These are phyloP conservation scores for Clarias laeviceps DNA, from an alignment of 2,797 vertebrate genomes.

Conservation along the genomic window DNA sequence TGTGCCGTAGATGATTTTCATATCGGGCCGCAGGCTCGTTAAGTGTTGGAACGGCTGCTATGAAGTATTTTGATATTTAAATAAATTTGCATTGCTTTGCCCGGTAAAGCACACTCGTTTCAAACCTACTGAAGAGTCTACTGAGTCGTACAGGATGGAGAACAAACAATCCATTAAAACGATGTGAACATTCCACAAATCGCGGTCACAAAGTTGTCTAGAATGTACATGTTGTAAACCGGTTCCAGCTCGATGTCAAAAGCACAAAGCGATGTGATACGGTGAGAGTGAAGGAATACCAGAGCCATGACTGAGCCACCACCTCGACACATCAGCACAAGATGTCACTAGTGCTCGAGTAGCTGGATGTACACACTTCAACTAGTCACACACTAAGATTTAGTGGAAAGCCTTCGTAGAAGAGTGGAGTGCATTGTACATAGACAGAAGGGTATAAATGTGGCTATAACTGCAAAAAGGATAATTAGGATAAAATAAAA, in stretches of 20 bases:
- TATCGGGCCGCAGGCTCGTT: too few species aligned
- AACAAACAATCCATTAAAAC: neutral
- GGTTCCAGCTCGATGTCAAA: neutral
- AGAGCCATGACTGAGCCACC: neutral
- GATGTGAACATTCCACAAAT: neutral
- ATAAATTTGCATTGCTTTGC: neutral
- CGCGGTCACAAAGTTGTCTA: neutral
- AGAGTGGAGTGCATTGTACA: neutral
- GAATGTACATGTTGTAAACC: neutral
- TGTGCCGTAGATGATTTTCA: too few species aligned
- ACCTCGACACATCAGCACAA: too few species aligned
- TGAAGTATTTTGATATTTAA: neutral
- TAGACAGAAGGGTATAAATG: neutral
- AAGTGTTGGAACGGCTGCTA: too few species aligned
- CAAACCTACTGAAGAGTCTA: neutral
- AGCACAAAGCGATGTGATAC: neutral
- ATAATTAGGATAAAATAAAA: too few species aligned
- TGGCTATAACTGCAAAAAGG: neutral
- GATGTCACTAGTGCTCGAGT: too few species aligned
- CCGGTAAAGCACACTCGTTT: neutral
- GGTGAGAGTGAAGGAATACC: neutral
- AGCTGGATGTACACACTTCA: too few species aligned
- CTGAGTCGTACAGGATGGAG: neutral
- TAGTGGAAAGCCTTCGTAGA: neutral
- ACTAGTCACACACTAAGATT: too few species aligned